Base-by-base conservation (phyloP, 1,140 invertebrate species). In the Charaxes varanes region DNA sequence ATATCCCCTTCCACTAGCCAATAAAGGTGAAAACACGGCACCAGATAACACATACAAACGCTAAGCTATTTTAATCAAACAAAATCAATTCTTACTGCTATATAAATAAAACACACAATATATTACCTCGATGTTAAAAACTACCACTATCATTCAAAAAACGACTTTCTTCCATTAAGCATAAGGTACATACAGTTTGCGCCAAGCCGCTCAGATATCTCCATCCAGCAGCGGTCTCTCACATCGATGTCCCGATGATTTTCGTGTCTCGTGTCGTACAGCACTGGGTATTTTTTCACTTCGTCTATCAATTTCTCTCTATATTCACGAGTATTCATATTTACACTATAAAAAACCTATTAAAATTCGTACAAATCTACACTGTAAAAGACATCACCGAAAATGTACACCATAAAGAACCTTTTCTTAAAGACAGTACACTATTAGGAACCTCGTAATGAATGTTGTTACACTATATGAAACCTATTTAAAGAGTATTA, bases 191-290 rank as follows among this genome's bases (percentile, higher is more conserved):
- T 30, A 82, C 78, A 63, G 46, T 78, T 76, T 4, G 62, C 64
- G n/a, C 69, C 74, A 3, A 82, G 50, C 7, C 62, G 54, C 17
- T 69, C 61, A n/a, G 78, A 65, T 41, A 82, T 82, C 49, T 82
- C 71, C 1, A 49, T 44, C 78, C 78, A 82, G 50, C 72, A 73
- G 18, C 67, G 60, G 46, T 80, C 78, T 4, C 74, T 33, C 6
- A 71, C 63, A 36, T 79, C 74, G 7, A 73, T 78, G 31, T 82
- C 78, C 28, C 73, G 59, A 30, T 79, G 74, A 35, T 71, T 63
- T 36, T 82, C 78, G 47, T 82, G 67, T 15, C 62, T 51, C 23
- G 76, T 79, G 58, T 82, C 71, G 57, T 80, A 82, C 14, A 82
- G 36, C 34, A 82, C 70, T 3, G 78, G 78, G 28, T 74, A 79